These are phyloP conservation scores for Gallinago nigripennis DNA, from an alignment of 2,797 vertebrate species.

Conservation along the genomic window DNA sequence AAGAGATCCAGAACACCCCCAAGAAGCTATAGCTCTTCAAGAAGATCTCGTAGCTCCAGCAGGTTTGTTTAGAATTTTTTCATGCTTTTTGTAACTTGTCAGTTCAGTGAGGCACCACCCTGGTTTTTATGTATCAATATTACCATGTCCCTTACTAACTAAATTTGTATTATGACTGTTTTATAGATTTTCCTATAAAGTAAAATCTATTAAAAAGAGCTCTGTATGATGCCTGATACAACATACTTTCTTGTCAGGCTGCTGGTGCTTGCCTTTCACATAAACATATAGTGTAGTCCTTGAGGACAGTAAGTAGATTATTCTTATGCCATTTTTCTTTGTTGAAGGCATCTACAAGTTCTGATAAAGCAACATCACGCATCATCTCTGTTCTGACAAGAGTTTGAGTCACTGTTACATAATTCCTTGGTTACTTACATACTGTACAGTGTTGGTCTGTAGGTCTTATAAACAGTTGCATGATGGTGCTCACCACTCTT, in stretches of 20 bases:
- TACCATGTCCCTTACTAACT: not conserved
- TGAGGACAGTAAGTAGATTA: not conserved
- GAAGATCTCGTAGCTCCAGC: slow-evolving; percentile 84
- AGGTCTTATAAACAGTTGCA: not conserved
- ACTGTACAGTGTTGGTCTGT: not conserved
- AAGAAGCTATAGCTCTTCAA: slow-evolving; percentile 79
- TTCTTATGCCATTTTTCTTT: not conserved
- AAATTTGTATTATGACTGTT: not conserved
- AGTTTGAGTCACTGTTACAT: not conserved
- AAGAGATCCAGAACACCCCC: slow-evolving; percentile 81
- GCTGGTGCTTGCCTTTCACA: not conserved
- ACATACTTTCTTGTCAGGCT: not conserved
- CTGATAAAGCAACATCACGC: not conserved
- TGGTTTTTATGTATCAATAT: not conserved
- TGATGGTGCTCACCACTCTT: not conserved
- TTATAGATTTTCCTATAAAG: not conserved
- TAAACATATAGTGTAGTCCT: not conserved
- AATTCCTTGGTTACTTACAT: not conserved
- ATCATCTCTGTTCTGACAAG: not conserved
- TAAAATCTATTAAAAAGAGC: not conserved
- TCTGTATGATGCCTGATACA: not conserved
- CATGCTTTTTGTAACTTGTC: not conserved
- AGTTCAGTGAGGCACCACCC: not conserved
- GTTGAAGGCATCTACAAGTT: not conserved
- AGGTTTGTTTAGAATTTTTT: slow-evolving; percentile 76